Evolutionary conservation across 2,888 invertebrate species (phyloP).

Genomic region (Tigriopus californicus): DNA sequence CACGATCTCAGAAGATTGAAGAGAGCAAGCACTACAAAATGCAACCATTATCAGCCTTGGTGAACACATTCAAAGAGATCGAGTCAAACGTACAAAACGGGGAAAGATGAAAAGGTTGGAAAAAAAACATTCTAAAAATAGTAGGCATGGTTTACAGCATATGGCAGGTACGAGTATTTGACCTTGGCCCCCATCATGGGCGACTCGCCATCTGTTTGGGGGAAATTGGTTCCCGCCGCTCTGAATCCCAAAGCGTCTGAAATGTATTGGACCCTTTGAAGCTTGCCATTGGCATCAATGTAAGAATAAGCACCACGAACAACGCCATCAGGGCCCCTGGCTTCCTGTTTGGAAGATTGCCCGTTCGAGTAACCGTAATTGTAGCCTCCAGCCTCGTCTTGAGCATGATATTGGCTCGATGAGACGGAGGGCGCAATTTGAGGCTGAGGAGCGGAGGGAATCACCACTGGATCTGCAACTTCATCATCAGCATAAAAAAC

Average conservation of each 20-base stretch:
- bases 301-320: slow-evolving; percentile 16
- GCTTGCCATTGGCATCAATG: slow-evolving; percentile 13
- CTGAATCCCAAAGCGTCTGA: slow-evolving; percentile 13
- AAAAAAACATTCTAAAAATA: too few relatives aligned
- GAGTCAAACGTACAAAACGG: too few relatives aligned
- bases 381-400: background rate
- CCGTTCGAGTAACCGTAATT: background rate
- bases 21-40: too few relatives aligned
- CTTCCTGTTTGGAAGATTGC: background rate
- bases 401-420: background rate
- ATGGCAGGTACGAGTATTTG: too few relatives aligned
- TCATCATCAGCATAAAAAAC: background rate
- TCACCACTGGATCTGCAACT: background rate
- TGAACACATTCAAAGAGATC: too few relatives aligned
- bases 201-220: background rate
- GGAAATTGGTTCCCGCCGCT: slow-evolving; percentile 11
- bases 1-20: too few relatives aligned
- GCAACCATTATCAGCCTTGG: too few relatives aligned
- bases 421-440: background rate
- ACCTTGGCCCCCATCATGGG: background rate
- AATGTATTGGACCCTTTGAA: slow-evolving; percentile 12
- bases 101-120: too few relatives aligned
- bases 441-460: background rate
- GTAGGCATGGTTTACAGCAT: too few relatives aligned
- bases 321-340: slow-evolving; percentile 9